Evolutionary conservation across 2,113 vertebrate genomes (phyloP).

Genomic region (Jaculus jaculus): DNA sequence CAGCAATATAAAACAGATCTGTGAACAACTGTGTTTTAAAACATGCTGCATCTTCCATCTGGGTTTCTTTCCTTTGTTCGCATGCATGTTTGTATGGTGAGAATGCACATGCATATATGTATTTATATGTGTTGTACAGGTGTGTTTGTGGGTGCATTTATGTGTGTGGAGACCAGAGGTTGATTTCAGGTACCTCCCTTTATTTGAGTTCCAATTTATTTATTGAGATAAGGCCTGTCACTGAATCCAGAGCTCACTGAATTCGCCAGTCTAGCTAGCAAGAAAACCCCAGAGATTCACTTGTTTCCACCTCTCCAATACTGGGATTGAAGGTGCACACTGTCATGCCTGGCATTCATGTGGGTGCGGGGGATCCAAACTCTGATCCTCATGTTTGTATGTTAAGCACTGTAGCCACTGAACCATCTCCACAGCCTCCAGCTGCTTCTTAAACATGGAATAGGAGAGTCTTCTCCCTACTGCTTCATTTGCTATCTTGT

Average conservation of each 20-base stretch:
- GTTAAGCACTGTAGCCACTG: neutral
- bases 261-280: neutral
- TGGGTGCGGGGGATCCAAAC: too few relatives aligned
- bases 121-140: neutral
- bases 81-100: neutral
- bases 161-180: neutral
- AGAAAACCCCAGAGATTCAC: neutral
- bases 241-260: neutral
- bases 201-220: neutral
- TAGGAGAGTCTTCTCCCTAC: neutral
- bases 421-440: neutral
- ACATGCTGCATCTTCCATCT: neutral
- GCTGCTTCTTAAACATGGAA: neutral
- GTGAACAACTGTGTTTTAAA: neutral
- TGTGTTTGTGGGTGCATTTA: too few relatives aligned
- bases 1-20: neutral
- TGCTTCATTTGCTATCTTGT: neutral
- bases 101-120: neutral
- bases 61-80: neutral
- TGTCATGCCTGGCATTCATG: too few relatives aligned
- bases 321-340: too few relatives aligned
- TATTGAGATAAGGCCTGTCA: neutral
- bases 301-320: too few relatives aligned
- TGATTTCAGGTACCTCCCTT: neutral
- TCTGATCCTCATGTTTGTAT: too few relatives aligned